phyloP scores from a whole-genome alignment of 2,797 vertebrate species.

The Schizopygopsis malacanthus region DNA sequence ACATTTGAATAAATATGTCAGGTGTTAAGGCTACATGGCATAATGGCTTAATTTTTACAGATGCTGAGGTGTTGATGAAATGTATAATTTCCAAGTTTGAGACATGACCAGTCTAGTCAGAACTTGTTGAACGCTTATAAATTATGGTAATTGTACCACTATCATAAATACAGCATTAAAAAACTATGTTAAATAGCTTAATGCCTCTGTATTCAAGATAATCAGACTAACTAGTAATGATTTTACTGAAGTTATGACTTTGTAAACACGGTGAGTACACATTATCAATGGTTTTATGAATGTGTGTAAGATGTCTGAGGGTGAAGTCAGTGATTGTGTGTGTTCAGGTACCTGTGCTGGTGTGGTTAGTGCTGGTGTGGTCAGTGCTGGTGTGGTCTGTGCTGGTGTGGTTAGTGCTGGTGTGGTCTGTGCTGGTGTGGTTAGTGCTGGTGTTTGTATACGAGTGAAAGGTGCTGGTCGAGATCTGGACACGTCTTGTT shows the following conservation, averaged over 20 bases:
- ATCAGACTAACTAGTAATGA: background rate
- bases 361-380: background rate
- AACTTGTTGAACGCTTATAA: no score
- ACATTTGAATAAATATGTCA: background rate
- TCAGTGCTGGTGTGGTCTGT: constrained; percentile 11
- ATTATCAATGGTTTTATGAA: background rate
- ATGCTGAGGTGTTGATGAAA: background rate
- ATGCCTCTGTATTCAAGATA: background rate
- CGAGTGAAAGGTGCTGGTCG: rapidly evolving
- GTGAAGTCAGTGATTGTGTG: background rate
- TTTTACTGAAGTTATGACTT: background rate
- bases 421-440: constrained; percentile 1
- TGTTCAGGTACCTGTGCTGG: background rate
- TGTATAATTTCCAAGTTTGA: background rate
- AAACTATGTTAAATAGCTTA: background rate
- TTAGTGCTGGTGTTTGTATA: background rate
- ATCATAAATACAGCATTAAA: background rate
- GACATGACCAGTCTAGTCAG: no score
- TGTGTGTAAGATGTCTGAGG: background rate
- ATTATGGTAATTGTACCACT: no score
- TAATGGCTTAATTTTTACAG: background rate
- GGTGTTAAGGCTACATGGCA: background rate
- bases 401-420: background rate
- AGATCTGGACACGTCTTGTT: background rate
- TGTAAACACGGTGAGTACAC: background rate